Conservation (phyloP, 2,888 invertebrate genomes). For the Metacarcinus magister region DNA sequence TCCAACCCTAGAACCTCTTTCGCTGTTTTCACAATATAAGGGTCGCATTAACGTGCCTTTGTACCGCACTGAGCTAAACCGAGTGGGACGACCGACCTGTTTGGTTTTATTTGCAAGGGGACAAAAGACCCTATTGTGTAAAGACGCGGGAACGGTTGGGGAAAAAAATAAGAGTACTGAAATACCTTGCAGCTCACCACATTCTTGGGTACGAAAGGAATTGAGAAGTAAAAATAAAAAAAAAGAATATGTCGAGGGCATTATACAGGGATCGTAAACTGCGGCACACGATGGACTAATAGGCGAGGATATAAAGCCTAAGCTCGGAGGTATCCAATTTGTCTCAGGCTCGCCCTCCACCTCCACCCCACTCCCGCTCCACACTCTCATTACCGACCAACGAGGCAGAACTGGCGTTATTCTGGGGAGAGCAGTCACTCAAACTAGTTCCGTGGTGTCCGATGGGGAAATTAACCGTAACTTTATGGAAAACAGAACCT, state of each 20-base stretch:
- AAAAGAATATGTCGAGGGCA: conserved; percentile 18
- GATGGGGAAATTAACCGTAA: conserved; percentile 51
- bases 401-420: conserved; percentile 53
- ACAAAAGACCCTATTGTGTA: conserved; percentile 62
- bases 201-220: conserved; percentile 52
- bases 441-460: conserved; percentile 53
- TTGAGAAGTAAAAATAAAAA: background rate
- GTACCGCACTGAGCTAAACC: conserved; percentile 51
- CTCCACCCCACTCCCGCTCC: conserved; percentile 6
- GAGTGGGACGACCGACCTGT: conserved; percentile 47
- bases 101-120: conserved; percentile 47
- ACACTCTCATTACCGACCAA: conserved; percentile 49
- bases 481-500: conserved; percentile 53
- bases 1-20: conserved; percentile 48
- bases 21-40: conserved; percentile 54
- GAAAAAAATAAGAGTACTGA: conserved; percentile 31
- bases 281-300: conserved; percentile 53
- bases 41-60: conserved; percentile 45
- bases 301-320: conserved; percentile 51
- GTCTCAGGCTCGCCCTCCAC: conserved; percentile 17
- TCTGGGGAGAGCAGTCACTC: conserved; percentile 49
- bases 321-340: conserved; percentile 53
- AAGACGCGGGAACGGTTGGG: conserved; percentile 52
- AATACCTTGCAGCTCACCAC: conserved; percentile 53
- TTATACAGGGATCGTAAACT: conserved; percentile 52